phyloP scores from a whole-genome alignment of 1,140 invertebrate species.

The Caenorhabditis brenneri region DNA sequence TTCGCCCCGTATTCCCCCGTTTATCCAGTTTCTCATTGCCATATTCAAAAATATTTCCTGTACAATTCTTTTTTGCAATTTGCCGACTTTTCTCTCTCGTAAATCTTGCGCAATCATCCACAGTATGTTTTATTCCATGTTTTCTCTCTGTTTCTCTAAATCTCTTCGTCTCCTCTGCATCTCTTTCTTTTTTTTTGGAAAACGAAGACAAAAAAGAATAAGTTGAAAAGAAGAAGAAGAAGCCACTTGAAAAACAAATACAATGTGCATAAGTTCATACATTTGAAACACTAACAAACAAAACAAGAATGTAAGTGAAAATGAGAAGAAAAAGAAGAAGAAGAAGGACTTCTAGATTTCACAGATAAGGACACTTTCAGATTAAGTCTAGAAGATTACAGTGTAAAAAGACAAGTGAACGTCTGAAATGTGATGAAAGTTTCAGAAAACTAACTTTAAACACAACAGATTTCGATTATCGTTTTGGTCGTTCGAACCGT shows the following conservation, averaged over 20 bases:
- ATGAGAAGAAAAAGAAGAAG: too few species aligned
- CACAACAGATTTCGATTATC: too few species aligned
- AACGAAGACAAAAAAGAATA: too few species aligned
- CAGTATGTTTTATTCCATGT: neutral
- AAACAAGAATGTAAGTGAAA: too few species aligned
- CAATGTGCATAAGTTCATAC: slow-evolving; percentile 8
- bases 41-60: slow-evolving; percentile 33
- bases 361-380: neutral
- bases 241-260: neutral
- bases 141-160: too few species aligned
- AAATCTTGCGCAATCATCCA: slow-evolving; percentile 36
- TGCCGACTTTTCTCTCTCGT: neutral
- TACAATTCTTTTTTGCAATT: slow-evolving; percentile 17
- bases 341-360: neutral
- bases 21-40: slow-evolving; percentile 40
- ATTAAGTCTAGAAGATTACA: too few species aligned
- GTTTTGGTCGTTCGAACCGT: too few species aligned
- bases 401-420: too few species aligned
- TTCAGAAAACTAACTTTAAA: too few species aligned
- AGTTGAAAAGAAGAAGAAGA: neutral
- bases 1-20: neutral
- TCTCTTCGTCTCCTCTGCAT: neutral
- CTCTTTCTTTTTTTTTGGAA: neutral
- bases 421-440: too few species aligned
- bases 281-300: slow-evolving; percentile 7